Evolutionary conservation across 2,113 vertebrate genomes (phyloP).

Genomic region (Dasyurus viverrinus): DNA sequence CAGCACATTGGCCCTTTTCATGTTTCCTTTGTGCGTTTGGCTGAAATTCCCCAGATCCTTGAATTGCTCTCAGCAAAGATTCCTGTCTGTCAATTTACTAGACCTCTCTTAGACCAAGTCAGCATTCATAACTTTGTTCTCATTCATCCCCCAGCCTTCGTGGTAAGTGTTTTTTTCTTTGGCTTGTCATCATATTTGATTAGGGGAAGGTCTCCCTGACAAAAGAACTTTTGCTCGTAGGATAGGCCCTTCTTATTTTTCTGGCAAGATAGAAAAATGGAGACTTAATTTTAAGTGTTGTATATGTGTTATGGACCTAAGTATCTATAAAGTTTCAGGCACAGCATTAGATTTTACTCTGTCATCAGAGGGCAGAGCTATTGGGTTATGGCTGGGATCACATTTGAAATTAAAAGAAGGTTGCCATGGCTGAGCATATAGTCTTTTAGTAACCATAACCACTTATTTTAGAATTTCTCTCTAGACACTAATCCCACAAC

Average conservation of each 20-base stretch:
- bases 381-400: constrained; percentile 3
- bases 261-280: constrained; percentile 72
- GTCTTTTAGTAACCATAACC: constrained; percentile 40
- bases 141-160: constrained; percentile 49
- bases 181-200: constrained; percentile 61
- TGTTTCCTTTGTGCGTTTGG: constrained; percentile 81
- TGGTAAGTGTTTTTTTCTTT: constrained; percentile 3
- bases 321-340: constrained; percentile 56
- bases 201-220: constrained; percentile 63
- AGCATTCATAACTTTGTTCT: constrained; percentile 61
- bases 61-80: constrained; percentile 75
- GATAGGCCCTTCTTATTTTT: constrained; percentile 67
- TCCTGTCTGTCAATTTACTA: constrained; percentile 72
- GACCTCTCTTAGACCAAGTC: constrained; percentile 57
- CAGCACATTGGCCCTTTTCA: constrained; percentile 77
- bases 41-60: constrained; percentile 71
- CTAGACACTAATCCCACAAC: constrained; percentile 44
- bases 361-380: constrained; percentile 62
- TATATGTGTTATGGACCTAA: constrained; percentile 60
- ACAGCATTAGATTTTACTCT: constrained; percentile 45
- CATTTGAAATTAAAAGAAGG: constrained; percentile 55
- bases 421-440: neutral
- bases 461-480: constrained; percentile 60
- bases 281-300: constrained; percentile 65
- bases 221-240: constrained; percentile 65